These are phyloP conservation scores for Prosopocoilus inquinatus DNA, from an alignment of 2,888 invertebrate species.

Conservation along the genomic window DNA sequence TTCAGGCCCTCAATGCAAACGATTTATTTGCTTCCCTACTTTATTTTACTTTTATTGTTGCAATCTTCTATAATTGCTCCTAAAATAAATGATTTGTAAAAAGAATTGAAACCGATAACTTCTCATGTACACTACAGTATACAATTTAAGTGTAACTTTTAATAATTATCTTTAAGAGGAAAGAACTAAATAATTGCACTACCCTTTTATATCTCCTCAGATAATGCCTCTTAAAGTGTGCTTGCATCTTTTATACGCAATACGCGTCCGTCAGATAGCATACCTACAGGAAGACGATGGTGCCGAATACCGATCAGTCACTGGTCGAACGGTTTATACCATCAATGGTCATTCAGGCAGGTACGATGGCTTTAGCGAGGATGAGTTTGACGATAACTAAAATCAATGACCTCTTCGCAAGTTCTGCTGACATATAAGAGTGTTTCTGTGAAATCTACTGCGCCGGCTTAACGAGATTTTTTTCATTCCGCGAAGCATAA, in stretches of 20 bases:
- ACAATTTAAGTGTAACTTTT: too few relatives aligned
- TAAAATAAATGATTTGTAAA: too few relatives aligned
- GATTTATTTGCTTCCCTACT: too few relatives aligned
- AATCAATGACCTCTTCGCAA: slow-evolving; percentile 20
- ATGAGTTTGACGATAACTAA: slow-evolving; percentile 20
- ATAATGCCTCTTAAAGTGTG: not conserved
- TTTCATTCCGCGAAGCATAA: not conserved
- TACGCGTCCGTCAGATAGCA: slow-evolving; percentile 19
- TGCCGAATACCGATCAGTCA: slow-evolving; percentile 24
- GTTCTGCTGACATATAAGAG: slow-evolving; percentile 8
- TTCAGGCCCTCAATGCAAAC: too few relatives aligned
- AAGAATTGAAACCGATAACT: too few relatives aligned
- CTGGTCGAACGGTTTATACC: slow-evolving; percentile 17
- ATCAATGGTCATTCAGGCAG: slow-evolving; percentile 24
- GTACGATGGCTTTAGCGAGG: slow-evolving; percentile 22
- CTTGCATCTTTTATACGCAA: slow-evolving; percentile 4
- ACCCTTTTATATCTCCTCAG: not conserved
- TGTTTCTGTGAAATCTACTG: slow-evolving; percentile 4
- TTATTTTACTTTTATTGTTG: too few relatives aligned
- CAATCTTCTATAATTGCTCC: too few relatives aligned
- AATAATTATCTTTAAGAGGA: too few relatives aligned
- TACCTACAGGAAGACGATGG: slow-evolving; percentile 26
- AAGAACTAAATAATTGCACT: too few relatives aligned
- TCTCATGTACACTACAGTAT: too few relatives aligned
- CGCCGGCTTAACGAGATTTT: not conserved